A percentile compares a stretch with the other conserved stretches of the same genome.
Conservation (phyloP, 2,797 vertebrate species). For the Poecile montanus region DNA sequence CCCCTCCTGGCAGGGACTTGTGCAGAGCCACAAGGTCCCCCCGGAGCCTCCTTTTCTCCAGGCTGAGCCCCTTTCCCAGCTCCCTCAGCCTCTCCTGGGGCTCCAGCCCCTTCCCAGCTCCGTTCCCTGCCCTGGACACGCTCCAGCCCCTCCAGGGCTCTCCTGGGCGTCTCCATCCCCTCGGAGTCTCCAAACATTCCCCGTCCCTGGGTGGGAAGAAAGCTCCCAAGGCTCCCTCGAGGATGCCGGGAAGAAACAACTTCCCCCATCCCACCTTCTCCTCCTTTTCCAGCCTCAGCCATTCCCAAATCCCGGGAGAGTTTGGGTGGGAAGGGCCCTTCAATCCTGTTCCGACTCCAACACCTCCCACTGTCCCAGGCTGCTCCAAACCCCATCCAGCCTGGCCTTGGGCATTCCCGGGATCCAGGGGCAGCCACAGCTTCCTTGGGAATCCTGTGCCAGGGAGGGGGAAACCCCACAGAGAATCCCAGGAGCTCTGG, state of each 20-base stretch:
- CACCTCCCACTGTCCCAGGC: rapidly evolving
- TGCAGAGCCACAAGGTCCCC: rapidly evolving
- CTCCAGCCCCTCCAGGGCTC: background rate
- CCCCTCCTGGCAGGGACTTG: rapidly evolving
- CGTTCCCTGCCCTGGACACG: background rate
- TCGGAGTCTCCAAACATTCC: background rate
- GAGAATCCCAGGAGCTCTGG: background rate
- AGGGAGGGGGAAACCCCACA: background rate
- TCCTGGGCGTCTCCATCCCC: background rate
- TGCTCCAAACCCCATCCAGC: background rate
- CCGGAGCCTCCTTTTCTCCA: background rate
- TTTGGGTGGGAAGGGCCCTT: background rate
- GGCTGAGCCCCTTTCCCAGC: background rate
- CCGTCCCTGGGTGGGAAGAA: background rate
- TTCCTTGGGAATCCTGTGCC: background rate
- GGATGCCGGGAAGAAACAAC: rapidly evolving
- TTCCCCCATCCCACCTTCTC: too few species aligned
- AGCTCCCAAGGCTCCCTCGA: background rate
- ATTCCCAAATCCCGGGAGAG: background rate
- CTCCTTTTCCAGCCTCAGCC: background rate
- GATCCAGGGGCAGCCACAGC: background rate
- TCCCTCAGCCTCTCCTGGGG: background rate
- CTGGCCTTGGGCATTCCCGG: background rate
- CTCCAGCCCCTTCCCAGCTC: background rate
- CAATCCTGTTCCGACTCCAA: rapidly evolving